Base-by-base conservation (phyloP, 2,888 invertebrate genomes). In the Cosmia trapezina region DNA sequence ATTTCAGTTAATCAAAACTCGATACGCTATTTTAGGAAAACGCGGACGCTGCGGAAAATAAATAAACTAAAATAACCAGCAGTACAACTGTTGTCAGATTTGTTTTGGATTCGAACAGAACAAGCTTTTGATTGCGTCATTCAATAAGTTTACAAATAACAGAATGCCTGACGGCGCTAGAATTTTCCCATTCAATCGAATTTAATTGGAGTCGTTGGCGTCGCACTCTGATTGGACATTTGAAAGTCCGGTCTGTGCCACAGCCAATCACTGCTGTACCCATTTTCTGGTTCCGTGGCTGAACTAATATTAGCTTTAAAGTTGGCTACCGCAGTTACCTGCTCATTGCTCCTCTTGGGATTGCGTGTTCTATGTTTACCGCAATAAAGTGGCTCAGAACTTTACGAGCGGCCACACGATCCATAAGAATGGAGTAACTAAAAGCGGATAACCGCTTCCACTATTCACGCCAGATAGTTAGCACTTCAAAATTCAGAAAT, bases 401-500 rank as follows among this genome's bases (percentile, higher is more conserved):
- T 85, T 85, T 77, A 77, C 76, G 70, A 81, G 65, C 63, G 56
- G 66, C 82, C 80, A 73, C 71, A 67, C 56, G 59, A 73, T 64
- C 70, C 70, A 67, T 81, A 84, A 86, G 81, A 86, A 80, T 81
- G 76, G 64, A 45, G 73, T 70, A 83, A 83, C 84, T 85, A 76
- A 81, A 85, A 78, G 70, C 69, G 81, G 81, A 79, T 84, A 83
- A 87, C 84, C 73, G 67, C 83, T 83, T 70, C 80, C 47, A 74
- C 66, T 74, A 78, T 83, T 81, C 84, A 80, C 81, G 83, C 76
- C 62, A 78, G 83, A 87, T 89, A 88, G 89, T 89, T 90, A 86
- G 85, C 85, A 88, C 88, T 89, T 87, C 86, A 88, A 89, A 91
- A 88, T 89, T 89, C 85, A 84, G 86, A 83, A 82, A 75, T 76